These are phyloP conservation scores for Calypte anna DNA, from an alignment of 2,113 vertebrate species.

Conservation along the genomic window DNA sequence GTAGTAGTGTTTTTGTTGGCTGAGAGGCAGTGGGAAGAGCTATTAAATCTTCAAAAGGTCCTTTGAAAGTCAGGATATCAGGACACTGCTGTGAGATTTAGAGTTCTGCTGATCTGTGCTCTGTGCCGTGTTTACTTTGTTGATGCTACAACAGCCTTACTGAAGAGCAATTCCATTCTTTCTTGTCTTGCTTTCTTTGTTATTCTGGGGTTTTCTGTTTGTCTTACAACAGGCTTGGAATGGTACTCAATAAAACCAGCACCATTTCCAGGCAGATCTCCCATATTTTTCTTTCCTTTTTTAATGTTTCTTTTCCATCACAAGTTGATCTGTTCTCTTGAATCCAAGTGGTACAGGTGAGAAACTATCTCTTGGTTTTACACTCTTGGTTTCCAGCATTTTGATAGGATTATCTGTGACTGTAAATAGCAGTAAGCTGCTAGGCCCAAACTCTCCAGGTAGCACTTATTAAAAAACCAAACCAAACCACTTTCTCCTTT, in stretches of 20 bases:
- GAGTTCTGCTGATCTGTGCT: background rate
- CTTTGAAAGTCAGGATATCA: constrained; percentile 44
- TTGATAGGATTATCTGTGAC: background rate
- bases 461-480: background rate
- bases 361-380: background rate
- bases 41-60: constrained; percentile 31
- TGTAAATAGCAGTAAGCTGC: background rate
- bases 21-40: constrained; percentile 18
- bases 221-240: background rate
- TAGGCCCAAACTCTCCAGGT: background rate
- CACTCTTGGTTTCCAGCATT: background rate
- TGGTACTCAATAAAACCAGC: background rate
- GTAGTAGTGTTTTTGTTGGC: constrained; percentile 11
- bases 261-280: background rate
- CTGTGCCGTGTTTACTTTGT: background rate
- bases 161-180: background rate
- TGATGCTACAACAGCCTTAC: background rate
- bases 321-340: background rate
- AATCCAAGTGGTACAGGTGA: background rate
- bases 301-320: background rate
- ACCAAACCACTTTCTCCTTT: background rate
- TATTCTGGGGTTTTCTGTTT: background rate
- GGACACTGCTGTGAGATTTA: constrained; percentile 11
- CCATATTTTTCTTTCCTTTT: background rate
- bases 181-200: constrained; percentile 17